These are phyloP conservation scores for Sebastes matsubarae DNA, from an alignment of 2,797 vertebrate genomes.

Conservation along the genomic window DNA sequence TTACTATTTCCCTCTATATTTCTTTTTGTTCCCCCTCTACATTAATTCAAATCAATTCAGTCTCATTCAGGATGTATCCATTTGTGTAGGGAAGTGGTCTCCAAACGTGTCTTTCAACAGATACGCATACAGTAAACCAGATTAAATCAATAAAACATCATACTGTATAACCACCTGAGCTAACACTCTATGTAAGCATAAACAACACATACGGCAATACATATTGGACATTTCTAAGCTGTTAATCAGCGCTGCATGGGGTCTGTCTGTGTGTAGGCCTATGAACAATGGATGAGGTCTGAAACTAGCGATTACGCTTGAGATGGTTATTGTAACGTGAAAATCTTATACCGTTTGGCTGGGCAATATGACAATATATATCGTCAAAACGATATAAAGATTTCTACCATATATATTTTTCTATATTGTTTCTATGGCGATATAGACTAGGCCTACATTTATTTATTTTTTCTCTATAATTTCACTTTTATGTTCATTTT, in stretches of 20 bases:
- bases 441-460: no score
- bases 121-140: not conserved
- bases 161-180: not conserved
- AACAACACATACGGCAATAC: not conserved
- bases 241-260: not conserved
- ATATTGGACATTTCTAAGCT: not conserved
- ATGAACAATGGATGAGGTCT: not conserved
- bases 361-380: no score
- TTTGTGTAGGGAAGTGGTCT: constrained; percentile 8
- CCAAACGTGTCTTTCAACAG: not conserved
- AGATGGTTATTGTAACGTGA: no score
- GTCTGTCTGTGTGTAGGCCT: not conserved
- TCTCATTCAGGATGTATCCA: constrained; percentile 8
- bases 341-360: no score
- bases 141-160: not conserved
- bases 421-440: no score
- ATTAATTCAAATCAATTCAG: constrained; percentile 26
- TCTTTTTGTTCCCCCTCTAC: not conserved
- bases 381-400: no score
- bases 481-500: no score
- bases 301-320: no score
- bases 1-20: constrained; percentile 22
- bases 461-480: no score
- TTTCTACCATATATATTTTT: no score
- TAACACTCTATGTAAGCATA: not conserved